Conservation (phyloP, 64 coral and sea anemone genomes). For the Dendrophyllia cribrosa region DNA sequence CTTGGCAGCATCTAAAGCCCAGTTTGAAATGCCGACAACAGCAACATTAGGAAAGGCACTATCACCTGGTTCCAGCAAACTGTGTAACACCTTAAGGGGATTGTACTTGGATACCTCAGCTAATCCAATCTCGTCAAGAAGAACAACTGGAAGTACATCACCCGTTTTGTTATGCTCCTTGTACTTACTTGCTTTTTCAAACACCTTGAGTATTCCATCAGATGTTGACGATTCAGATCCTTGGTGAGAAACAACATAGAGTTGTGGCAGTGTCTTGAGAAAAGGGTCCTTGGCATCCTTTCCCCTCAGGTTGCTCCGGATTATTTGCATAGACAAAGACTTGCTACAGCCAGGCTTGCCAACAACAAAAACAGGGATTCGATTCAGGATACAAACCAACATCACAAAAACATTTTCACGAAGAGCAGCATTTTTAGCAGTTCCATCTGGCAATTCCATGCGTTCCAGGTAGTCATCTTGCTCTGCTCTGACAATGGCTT, state of each 20-base stretch:
- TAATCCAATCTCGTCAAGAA: constrained; percentile 91
- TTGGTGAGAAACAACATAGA: constrained; percentile 87
- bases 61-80: constrained; percentile 76
- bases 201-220: constrained; percentile 85
- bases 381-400: constrained; percentile 79
- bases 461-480: constrained; percentile 87
- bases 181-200: constrained; percentile 83
- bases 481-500: constrained; percentile 63
- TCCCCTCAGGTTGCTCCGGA: constrained; percentile 80
- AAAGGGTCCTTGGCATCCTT: constrained; percentile 81
- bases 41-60: constrained; percentile 80
- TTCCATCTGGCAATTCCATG: constrained; percentile 89
- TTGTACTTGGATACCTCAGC: constrained; percentile 90
- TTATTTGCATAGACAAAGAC: constrained; percentile 91
- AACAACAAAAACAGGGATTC: constrained; percentile 67
- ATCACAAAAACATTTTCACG: constrained; percentile 85
- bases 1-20: constrained; percentile 88
- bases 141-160: constrained; percentile 86
- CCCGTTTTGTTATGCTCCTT: constrained; percentile 68
- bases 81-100: constrained; percentile 90
- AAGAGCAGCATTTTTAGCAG: constrained; percentile 77
- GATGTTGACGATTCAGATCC: constrained; percentile 94
- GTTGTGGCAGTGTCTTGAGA: constrained; percentile 79
- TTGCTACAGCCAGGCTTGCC: constrained; percentile 96
- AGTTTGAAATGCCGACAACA: constrained; percentile 93